These are phyloP conservation scores for Chloromyia formosa DNA, from an alignment of 2,888 invertebrate species.

Conservation along the genomic window DNA sequence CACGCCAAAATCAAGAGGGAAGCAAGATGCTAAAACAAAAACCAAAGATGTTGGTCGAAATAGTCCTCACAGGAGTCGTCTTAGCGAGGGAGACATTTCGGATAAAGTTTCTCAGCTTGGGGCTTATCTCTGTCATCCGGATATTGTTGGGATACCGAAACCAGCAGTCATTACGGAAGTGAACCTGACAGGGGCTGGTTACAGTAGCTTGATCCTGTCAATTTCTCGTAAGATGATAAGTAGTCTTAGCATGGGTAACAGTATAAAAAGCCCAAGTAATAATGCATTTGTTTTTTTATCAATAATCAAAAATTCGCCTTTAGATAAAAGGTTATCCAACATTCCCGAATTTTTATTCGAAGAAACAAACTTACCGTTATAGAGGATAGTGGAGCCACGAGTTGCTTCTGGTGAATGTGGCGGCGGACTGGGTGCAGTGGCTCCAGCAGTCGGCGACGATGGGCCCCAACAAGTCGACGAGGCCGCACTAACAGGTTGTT, in stretches of 20 bases:
- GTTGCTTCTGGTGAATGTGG: constrained; percentile 71
- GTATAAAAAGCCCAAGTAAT: too few species aligned
- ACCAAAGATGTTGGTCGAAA: not conserved
- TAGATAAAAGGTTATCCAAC: too few species aligned
- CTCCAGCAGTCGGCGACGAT: constrained; percentile 78
- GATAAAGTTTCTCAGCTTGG: constrained; percentile 14
- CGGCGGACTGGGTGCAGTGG: constrained; percentile 78
- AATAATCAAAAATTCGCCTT: too few species aligned
- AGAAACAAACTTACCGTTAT: constrained; percentile 72
- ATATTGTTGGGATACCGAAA: not conserved
- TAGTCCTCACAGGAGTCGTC: not conserved
- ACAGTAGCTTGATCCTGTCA: not conserved
- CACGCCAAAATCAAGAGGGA: not conserved
- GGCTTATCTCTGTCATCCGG: constrained; percentile 18
- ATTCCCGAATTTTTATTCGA: not conserved
- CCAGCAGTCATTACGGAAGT: not conserved
- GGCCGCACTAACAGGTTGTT: constrained; percentile 55
- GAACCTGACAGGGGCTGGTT: not conserved
- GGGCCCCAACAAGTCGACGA: constrained; percentile 75
- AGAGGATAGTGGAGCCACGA: constrained; percentile 77
- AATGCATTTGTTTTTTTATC: too few species aligned
- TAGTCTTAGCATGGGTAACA: not conserved
- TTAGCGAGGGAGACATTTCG: not conserved
- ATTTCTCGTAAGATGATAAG: not conserved
- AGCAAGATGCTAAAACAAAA: constrained; percentile 13